phyloP scores from a whole-genome alignment of 2,797 vertebrate species.

The Oryzias dopingdopingensis region DNA sequence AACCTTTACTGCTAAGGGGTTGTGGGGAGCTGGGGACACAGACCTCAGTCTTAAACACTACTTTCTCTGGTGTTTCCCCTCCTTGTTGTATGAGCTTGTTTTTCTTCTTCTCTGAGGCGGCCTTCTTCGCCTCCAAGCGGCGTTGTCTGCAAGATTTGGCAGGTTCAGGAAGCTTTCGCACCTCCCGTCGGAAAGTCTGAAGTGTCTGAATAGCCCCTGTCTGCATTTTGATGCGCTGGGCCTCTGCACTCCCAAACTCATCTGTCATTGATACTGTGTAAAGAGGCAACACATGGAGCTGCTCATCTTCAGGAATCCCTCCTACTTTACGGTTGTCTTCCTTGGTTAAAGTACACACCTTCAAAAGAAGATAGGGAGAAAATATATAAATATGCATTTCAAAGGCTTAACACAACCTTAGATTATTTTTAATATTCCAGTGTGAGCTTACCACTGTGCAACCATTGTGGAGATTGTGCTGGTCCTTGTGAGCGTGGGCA shows the following conservation, averaged over 20 bases:
- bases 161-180: slow-evolving; percentile 91
- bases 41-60: slow-evolving; percentile 70
- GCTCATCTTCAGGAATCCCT: slow-evolving; percentile 90
- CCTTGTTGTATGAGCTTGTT: slow-evolving; percentile 86
- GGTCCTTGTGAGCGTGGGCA: slow-evolving; percentile 97
- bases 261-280: slow-evolving; percentile 89
- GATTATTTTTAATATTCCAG: neutral
- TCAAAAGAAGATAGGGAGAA: neutral
- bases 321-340: slow-evolving; percentile 93
- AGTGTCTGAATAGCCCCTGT: slow-evolving; percentile 93
- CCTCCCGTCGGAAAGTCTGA: slow-evolving; percentile 88
- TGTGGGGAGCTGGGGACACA: slow-evolving; percentile 60
- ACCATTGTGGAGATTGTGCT: slow-evolving; percentile 97
- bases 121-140: slow-evolving; percentile 91
- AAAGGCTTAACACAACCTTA: too few relatives aligned
- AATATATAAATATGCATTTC: neutral
- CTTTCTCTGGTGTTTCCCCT: slow-evolving; percentile 87
- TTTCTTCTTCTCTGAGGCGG: slow-evolving; percentile 92
- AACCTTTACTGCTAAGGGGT: slow-evolving; percentile 78
- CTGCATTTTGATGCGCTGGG: slow-evolving; percentile 87
- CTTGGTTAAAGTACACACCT: slow-evolving; percentile 98
- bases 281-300: slow-evolving; percentile 95
- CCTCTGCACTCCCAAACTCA: slow-evolving; percentile 92
- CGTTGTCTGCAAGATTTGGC: slow-evolving; percentile 96
- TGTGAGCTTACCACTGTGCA: slow-evolving; percentile 91